A percentile compares a stretch with the other conserved stretches of the same genome.
phyloP scores from a whole-genome alignment of 2,113 vertebrate genomes.

The Natator depressus region DNA sequence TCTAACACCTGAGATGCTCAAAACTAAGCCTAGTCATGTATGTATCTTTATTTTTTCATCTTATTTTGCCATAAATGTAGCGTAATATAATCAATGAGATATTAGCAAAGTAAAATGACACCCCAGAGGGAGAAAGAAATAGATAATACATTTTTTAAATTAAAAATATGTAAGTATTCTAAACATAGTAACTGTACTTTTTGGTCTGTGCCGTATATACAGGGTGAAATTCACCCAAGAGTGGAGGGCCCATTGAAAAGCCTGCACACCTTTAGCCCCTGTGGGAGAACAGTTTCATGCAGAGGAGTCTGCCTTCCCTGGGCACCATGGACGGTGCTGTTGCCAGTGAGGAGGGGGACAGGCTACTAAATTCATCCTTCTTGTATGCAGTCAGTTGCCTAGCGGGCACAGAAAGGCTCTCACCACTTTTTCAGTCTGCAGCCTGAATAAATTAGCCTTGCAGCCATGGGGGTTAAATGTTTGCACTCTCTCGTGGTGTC shows the following conservation, averaged over 20 bases:
- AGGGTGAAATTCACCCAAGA: neutral
- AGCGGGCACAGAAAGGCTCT: neutral
- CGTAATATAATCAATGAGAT: neutral
- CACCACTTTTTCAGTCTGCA: neutral
- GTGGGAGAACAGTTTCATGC: neutral
- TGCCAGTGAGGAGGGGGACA: neutral
- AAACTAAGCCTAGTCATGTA: neutral
- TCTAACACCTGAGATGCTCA: neutral
- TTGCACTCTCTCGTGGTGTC: neutral
- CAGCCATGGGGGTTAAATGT: rapidly evolving
- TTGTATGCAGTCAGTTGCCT: neutral
- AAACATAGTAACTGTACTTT: neutral
- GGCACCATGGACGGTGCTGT: neutral
- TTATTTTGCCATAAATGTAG: neutral
- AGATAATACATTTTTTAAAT: neutral
- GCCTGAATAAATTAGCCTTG: neutral
- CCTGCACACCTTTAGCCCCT: neutral
- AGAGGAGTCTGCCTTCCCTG: neutral
- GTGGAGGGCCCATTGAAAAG: neutral
- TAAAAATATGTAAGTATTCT: neutral
- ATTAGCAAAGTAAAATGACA: neutral
- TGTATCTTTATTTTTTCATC: neutral
- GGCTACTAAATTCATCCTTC: rapidly evolving
- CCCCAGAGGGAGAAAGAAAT: neutral
- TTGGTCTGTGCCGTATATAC: neutral